Conservation (phyloP, 2,888 invertebrate species). For the Heliconius cydno region DNA sequence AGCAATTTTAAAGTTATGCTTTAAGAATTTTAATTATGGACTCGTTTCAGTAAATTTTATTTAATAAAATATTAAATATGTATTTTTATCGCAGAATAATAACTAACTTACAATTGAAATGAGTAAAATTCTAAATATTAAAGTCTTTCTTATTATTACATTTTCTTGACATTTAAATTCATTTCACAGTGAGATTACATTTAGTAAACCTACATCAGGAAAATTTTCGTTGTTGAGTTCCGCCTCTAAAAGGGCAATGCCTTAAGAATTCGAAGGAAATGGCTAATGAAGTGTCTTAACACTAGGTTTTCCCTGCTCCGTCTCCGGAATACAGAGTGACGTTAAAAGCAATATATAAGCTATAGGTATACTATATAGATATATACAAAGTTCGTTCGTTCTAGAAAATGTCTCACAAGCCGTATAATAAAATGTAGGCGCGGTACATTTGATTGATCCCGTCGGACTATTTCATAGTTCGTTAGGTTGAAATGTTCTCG, state of each 20-base stretch:
- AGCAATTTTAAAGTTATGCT: conserved; percentile 2
- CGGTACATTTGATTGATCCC: conserved; percentile 48
- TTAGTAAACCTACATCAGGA: too few species aligned
- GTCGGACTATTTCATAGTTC: conserved; percentile 50
- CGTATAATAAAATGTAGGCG: conserved; percentile 24
- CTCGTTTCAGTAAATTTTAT: neutral
- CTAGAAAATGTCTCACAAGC: conserved; percentile 5
- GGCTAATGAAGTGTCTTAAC: too few species aligned
- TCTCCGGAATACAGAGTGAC: too few species aligned
- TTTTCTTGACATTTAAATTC: neutral
- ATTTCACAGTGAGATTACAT: neutral
- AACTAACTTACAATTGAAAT: neutral
- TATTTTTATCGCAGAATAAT: neutral
- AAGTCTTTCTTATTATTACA: neutral
- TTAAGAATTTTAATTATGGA: conserved; percentile 5
- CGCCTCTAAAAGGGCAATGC: too few species aligned
- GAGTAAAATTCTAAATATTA: neutral
- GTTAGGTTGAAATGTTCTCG: conserved; percentile 50
- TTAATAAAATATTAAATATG: neutral
- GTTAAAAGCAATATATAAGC: neutral
- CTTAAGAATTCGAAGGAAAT: too few species aligned
- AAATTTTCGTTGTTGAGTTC: too few species aligned
- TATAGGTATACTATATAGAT: neutral
- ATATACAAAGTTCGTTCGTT: neutral
- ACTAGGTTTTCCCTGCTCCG: too few species aligned